Evolutionary conservation across 2,888 invertebrate genomes (phyloP).

Genomic region (Ichneumon xanthorius): DNA sequence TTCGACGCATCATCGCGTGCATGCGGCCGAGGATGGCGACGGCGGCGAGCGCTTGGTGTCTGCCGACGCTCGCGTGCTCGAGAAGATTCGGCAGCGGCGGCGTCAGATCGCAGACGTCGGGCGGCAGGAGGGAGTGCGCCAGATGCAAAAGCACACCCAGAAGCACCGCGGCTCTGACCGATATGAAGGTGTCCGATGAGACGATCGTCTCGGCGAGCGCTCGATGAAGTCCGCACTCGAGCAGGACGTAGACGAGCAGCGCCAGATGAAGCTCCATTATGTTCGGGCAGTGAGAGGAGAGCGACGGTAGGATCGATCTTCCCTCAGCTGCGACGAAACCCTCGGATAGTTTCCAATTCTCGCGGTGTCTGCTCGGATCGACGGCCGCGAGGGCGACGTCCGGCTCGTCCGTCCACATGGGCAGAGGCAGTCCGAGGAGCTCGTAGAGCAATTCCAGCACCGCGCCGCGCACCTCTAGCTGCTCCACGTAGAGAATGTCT

Average conservation of each 20-base stretch:
- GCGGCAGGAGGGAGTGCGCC: slow-evolving; percentile 93
- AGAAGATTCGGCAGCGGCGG: slow-evolving; percentile 94
- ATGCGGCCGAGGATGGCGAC: slow-evolving; percentile 92
- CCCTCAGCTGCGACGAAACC: slow-evolving; percentile 98
- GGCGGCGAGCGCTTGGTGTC: slow-evolving; percentile 93
- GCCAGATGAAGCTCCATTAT: slow-evolving; percentile 96
- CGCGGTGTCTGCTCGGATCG: slow-evolving; percentile 90
- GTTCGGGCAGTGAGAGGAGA: slow-evolving; percentile 94
- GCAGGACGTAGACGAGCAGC: slow-evolving; percentile 94
- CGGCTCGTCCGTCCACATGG: slow-evolving; percentile 97
- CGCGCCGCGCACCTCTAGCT: slow-evolving; percentile 96
- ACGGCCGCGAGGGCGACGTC: slow-evolving; percentile 94
- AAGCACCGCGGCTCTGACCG: slow-evolving; percentile 95
- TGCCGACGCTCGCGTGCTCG: slow-evolving; percentile 91
- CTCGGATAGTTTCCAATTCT: slow-evolving; percentile 95
- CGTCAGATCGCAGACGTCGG: slow-evolving; percentile 93
- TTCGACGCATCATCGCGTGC: slow-evolving; percentile 92
- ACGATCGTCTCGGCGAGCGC: slow-evolving; percentile 97
- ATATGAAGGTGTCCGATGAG: slow-evolving; percentile 94
- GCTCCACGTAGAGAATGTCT: slow-evolving; percentile 93
- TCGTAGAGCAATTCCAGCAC: slow-evolving; percentile 97
- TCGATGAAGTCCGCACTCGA: slow-evolving; percentile 94
- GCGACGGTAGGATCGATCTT: slow-evolving; percentile 92
- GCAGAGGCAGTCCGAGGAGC: slow-evolving; percentile 93
- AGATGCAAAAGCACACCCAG: slow-evolving; percentile 95